Conservation (phyloP, 2,113 vertebrate species). For the Microtus richardsoni region DNA sequence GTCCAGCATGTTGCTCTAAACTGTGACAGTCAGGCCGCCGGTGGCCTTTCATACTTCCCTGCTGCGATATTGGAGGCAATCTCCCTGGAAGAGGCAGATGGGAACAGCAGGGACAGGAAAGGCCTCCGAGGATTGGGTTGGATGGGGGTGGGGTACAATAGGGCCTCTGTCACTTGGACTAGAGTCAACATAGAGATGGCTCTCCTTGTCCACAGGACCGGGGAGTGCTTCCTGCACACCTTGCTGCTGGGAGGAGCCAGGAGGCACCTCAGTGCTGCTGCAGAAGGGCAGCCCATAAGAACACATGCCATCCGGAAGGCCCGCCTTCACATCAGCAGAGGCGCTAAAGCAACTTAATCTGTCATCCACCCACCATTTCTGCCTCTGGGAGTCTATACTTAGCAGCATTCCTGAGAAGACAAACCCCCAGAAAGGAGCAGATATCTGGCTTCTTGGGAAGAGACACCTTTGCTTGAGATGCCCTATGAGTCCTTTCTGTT, state of each 20-base stretch:
- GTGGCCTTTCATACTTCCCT: not conserved
- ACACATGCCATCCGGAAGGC: not conserved
- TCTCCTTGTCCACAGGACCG: not conserved
- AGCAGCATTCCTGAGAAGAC: not conserved
- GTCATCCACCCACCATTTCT: not conserved
- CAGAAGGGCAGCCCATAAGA: not conserved
- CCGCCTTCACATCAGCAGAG: not conserved
- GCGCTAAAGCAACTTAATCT: not conserved
- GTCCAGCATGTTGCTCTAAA: not conserved
- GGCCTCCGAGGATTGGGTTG: not conserved
- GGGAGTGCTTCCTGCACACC: not conserved
- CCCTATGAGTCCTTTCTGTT: constrained; percentile 73
- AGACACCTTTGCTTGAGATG: constrained; percentile 60
- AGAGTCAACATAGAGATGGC: not conserved
- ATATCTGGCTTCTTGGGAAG: not conserved
- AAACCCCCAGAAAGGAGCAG: not conserved
- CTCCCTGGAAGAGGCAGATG: not conserved
- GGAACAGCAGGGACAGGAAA: not conserved
- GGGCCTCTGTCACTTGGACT: not conserved
- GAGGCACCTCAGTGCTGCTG: not conserved
- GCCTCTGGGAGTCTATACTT: not conserved
- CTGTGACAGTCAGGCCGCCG: not conserved
- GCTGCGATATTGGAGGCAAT: not conserved
- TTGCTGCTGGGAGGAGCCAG: not conserved
- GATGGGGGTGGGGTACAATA: not conserved